Percentiles rank a stretch among this genome's conserved stretches.
These are phyloP conservation scores for Lucifuga dentata DNA, from an alignment of 2,113 vertebrate genomes.

Conservation along the genomic window DNA sequence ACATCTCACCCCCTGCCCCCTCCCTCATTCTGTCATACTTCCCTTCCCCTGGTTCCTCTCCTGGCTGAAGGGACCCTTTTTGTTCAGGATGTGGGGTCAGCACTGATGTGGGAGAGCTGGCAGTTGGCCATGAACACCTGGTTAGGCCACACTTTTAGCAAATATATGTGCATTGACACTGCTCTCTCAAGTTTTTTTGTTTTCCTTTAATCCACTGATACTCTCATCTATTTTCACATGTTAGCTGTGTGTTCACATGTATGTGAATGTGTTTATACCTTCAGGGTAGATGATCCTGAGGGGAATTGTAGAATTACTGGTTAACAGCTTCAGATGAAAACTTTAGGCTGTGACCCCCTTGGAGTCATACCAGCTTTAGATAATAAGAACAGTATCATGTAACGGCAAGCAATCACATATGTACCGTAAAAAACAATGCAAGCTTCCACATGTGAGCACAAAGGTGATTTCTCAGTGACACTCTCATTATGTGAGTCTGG, in stretches of 20 bases:
- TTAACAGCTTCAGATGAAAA: not conserved
- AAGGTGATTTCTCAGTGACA: not conserved
- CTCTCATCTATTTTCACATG: not conserved
- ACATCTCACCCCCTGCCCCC: no score
- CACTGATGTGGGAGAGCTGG: no score
- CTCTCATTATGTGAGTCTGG: constrained; percentile 18
- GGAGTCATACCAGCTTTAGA: not conserved
- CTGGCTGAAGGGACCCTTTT: no score
- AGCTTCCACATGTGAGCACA: constrained; percentile 23
- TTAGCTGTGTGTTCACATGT: not conserved
- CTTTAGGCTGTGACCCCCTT: not conserved
- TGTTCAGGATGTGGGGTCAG: no score
- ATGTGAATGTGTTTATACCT: not conserved
- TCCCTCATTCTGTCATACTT: no score
- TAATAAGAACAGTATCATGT: not conserved
- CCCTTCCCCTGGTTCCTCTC: no score
- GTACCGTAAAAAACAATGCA: constrained; percentile 9
- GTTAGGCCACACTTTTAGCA: no score
- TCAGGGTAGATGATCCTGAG: not conserved
- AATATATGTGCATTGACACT: no score
- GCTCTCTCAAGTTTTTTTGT: no score
- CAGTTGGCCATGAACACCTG: no score
- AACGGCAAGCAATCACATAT: not conserved
- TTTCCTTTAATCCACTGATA: no score
- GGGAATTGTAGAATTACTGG: not conserved